A percentile compares a stretch with the other conserved stretches of the same genome.
These are phyloP conservation scores for Agrochola macilenta DNA, from an alignment of 2,888 invertebrate genomes.

Conservation along the genomic window DNA sequence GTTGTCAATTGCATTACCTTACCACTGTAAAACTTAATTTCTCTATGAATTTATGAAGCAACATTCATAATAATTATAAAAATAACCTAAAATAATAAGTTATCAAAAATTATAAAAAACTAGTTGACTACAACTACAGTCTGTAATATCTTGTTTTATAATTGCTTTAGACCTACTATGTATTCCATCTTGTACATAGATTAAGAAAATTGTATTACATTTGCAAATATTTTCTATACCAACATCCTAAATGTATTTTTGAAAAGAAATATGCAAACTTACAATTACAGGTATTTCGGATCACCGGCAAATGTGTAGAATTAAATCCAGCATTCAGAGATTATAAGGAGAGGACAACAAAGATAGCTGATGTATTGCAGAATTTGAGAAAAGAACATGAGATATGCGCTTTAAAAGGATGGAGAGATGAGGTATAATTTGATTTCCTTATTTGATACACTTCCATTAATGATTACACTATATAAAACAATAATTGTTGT, in stretches of 20 bases:
- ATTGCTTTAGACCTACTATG: neutral
- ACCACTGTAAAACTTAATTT: neutral
- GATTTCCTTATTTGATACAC: neutral
- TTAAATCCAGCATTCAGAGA: constrained; percentile 96
- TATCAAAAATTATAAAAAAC: neutral
- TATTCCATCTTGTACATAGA: neutral
- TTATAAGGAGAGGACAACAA: constrained; percentile 94
- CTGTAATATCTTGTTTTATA: constrained; percentile 4
- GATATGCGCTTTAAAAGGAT: constrained; percentile 96
- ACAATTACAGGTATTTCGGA: constrained; percentile 92
- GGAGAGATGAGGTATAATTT: constrained; percentile 96
- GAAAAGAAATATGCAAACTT: neutral
- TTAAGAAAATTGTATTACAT: neutral
- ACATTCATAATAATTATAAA: neutral
- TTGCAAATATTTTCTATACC: neutral
- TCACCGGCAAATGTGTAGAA: constrained; percentile 93
- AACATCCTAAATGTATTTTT: neutral
- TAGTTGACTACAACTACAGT: neutral
- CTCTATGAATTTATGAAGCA: neutral
- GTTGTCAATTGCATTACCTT: neutral
- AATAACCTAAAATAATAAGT: neutral
- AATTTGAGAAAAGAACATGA: constrained; percentile 94
- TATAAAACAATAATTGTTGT: neutral
- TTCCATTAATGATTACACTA: neutral
- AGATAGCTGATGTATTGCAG: constrained; percentile 94